These are phyloP conservation scores for Raja brachyura DNA, from an alignment of 2,113 vertebrate species.

Conservation along the genomic window DNA sequence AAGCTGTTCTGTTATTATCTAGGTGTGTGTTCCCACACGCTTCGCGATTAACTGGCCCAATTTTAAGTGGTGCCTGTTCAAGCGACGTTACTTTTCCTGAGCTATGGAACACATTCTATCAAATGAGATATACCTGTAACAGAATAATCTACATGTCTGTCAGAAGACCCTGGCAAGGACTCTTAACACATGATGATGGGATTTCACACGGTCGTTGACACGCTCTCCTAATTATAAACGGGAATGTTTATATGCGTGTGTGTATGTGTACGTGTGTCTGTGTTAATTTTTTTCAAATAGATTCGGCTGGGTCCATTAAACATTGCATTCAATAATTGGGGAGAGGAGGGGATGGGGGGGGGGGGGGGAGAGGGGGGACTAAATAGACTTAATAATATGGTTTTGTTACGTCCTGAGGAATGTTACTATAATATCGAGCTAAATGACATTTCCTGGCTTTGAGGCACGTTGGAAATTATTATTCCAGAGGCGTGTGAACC, in stretches of 20 bases:
- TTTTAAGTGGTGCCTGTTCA: not conserved
- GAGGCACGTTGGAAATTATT: conserved; percentile 12
- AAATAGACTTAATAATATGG: not conserved
- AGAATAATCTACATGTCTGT: too few species aligned
- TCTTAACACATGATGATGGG: too few species aligned
- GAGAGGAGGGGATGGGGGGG: too few species aligned
- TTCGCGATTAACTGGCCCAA: not conserved
- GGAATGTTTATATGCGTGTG: not conserved
- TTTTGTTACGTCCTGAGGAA: not conserved
- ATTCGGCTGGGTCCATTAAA: not conserved
- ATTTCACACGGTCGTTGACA: not conserved
- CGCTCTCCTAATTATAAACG: not conserved
- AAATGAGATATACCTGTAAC: not conserved
- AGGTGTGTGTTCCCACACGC: not conserved
- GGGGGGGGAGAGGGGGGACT: too few species aligned
- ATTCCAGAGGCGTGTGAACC: conserved; percentile 2
- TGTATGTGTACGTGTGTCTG: too few species aligned
- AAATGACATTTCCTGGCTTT: not conserved
- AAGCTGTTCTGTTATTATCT: too few species aligned
- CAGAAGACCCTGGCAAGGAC: not conserved
- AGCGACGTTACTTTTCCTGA: not conserved
- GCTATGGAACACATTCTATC: not conserved
- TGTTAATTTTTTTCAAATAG: too few species aligned
- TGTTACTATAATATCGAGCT: too few species aligned
- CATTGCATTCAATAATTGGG: not conserved